A percentile compares a stretch with the other conserved stretches of the same genome.
Conservation (phyloP, 2,797 vertebrate species). For the Tragopan temminckii region DNA sequence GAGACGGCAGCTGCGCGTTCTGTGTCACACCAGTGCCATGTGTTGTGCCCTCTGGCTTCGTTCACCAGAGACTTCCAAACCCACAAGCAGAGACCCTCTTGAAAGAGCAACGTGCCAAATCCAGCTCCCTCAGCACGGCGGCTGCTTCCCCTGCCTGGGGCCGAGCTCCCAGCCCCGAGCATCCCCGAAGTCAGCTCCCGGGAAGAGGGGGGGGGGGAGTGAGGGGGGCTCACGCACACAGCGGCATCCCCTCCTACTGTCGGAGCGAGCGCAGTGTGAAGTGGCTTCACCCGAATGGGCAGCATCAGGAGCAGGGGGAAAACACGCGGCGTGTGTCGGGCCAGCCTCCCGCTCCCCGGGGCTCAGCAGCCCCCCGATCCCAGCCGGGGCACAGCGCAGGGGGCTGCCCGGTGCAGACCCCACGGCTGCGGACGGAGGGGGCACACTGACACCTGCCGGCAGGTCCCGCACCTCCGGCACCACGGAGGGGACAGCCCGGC, state of each 20-base stretch:
- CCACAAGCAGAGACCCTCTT: constrained; percentile 18
- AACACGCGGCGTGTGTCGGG: neutral
- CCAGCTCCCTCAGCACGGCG: accelerated
- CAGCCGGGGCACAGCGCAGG: neutral
- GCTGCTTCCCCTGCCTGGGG: neutral
- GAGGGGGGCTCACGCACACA: neutral
- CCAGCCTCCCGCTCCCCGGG: neutral
- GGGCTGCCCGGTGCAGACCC: neutral
- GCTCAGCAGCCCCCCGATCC: neutral
- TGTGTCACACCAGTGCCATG: neutral
- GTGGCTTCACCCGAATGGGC: neutral
- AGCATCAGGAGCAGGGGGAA: neutral
- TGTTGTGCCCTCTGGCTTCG: constrained; percentile 61
- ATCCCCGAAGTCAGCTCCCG: neutral
- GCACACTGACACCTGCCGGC: constrained; percentile 73
- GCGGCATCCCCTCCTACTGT: neutral
- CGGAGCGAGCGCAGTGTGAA: too few relatives aligned
- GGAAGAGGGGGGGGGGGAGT: neutral
- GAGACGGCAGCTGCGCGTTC: neutral
- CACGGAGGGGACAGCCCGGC: accelerated
- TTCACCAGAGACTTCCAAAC: constrained; percentile 27
- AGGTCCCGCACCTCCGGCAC: neutral
- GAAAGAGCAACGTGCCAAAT: neutral
- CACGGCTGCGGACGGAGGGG: constrained; percentile 21
- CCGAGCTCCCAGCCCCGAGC: neutral